Evolutionary conservation across 2,888 invertebrate genomes (phyloP).

Genomic region (Cylindroiulus punctatus): DNA sequence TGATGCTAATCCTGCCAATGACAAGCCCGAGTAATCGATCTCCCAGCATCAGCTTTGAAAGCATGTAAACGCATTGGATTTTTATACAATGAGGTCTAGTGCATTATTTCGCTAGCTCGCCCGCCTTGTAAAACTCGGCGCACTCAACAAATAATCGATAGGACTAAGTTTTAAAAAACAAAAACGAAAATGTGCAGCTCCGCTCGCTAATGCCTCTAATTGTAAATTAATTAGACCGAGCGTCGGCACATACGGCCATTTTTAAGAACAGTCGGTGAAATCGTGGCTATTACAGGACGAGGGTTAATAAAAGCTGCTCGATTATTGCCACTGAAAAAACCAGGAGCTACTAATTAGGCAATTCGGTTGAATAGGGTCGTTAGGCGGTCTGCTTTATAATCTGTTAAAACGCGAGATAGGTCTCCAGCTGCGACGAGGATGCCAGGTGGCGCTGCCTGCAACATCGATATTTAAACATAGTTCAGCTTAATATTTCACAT

Average conservation of each 20-base stretch:
- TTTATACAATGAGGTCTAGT: slow-evolving; percentile 2
- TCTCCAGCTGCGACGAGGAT: not conserved
- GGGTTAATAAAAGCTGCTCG: slow-evolving; percentile 12
- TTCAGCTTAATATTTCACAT: too few species aligned
- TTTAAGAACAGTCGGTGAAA: not conserved
- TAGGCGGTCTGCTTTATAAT: slow-evolving; percentile 39
- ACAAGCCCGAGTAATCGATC: slow-evolving; percentile 39
- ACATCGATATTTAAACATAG: not conserved
- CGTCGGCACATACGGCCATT: not conserved
- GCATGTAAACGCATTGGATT: not conserved
- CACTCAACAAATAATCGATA: slow-evolving; percentile 41
- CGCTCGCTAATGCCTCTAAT: slow-evolving; percentile 12
- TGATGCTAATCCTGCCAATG: slow-evolving; percentile 27
- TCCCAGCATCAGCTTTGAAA: not conserved
- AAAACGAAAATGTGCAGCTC: slow-evolving; percentile 31
- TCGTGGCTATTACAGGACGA: not conserved
- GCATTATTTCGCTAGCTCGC: not conserved
- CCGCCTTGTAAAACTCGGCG: not conserved
- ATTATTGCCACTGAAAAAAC: slow-evolving; percentile 7
- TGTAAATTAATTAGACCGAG: slow-evolving; percentile 32
- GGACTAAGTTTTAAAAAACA: not conserved
- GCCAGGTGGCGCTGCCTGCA: not conserved
- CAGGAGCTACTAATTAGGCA: slow-evolving; percentile 27
- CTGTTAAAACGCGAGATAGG: not conserved
- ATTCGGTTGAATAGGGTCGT: slow-evolving; percentile 33